Evolutionary conservation across 92 coral and sea anemone species (phyloP).

Genomic region (Pocillopora grandis): DNA sequence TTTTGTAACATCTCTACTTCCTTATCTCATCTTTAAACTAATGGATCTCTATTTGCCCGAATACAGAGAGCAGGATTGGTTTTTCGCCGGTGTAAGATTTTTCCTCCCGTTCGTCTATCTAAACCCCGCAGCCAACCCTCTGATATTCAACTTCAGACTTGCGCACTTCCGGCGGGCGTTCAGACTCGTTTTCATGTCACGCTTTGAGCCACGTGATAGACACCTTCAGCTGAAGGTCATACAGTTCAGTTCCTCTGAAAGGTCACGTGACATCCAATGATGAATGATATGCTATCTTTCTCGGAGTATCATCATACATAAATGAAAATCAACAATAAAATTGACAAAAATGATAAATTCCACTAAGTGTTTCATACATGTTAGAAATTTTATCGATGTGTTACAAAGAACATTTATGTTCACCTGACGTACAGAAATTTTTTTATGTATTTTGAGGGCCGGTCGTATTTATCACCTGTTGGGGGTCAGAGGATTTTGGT

Average conservation of each 20-base stretch:
- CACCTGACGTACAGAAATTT: too few species aligned
- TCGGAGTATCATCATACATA: too few species aligned
- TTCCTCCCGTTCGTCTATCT: neutral
- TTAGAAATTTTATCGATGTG: too few species aligned
- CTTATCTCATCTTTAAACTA: neutral
- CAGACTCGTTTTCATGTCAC: slow-evolving; percentile 10
- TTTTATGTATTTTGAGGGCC: too few species aligned
- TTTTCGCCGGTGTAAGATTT: neutral
- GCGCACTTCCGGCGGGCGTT: slow-evolving; percentile 8
- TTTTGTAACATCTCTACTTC: neutral
- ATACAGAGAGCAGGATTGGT: neutral
- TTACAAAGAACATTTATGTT: too few species aligned
- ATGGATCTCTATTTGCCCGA: neutral
- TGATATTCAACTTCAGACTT: slow-evolving; percentile 10
- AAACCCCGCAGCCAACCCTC: neutral
- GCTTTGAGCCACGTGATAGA: neutral
- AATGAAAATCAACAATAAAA: too few species aligned
- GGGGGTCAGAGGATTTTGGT: too few species aligned
- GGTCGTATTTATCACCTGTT: too few species aligned
- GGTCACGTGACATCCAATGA: neutral
- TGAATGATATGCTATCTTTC: neutral
- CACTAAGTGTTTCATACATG: too few species aligned
- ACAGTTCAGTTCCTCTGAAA: neutral
- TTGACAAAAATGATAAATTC: too few species aligned
- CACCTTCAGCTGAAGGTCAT: neutral